Evolutionary conservation across 2,113 vertebrate species (phyloP).

Genomic region (Tinamus guttatus): DNA sequence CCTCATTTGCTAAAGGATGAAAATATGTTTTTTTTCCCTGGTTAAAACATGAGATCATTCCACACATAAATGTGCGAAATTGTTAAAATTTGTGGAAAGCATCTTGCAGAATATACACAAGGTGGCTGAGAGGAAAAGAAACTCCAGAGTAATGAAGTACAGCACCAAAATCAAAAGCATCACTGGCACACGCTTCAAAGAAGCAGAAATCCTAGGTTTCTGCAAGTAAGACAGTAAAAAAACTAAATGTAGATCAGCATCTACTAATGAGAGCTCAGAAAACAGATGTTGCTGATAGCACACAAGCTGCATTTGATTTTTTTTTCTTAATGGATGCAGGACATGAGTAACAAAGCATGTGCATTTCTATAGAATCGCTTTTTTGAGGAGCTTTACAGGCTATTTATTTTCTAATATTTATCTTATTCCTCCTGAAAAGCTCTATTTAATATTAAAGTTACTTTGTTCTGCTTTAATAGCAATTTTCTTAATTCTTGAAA

Average conservation of each 20-base stretch:
- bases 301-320: neutral
- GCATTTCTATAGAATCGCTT: neutral
- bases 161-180: neutral
- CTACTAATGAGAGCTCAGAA: neutral
- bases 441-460: neutral
- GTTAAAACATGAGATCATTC: neutral
- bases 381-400: neutral
- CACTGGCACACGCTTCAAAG: neutral
- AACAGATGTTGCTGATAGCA: neutral
- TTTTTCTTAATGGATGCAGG: neutral
- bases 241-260: neutral
- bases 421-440: neutral
- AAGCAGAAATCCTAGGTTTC: neutral
- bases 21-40: neutral
- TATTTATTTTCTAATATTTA: neutral
- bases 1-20: neutral
- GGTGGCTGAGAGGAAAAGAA: neutral
- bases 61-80: rapidly evolving
- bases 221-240: neutral
- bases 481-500: constrained; percentile 14
- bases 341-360: neutral
- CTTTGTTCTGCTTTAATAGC: constrained; percentile 38
- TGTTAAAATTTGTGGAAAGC: neutral
- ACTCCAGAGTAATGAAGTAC: neutral
- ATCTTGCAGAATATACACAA: neutral